Evolutionary conservation across 2,888 invertebrate species (phyloP), one percentile per base, ranked within the genome.

Genomic region (Mycogona germanica): DNA sequence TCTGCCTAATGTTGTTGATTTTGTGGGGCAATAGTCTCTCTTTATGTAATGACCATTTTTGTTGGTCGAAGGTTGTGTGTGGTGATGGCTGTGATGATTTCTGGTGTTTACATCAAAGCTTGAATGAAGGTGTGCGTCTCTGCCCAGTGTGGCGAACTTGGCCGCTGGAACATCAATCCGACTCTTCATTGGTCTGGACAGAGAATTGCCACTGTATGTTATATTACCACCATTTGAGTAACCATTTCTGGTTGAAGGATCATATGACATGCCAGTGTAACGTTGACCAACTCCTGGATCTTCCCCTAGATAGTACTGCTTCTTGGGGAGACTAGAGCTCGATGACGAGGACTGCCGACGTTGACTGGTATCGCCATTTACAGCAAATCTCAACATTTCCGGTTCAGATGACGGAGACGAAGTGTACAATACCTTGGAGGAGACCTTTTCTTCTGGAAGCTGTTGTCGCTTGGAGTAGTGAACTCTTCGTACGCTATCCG

Each of bases 281-380:
- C 53, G 53, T 12, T 25, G 7, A 14, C 53, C 53, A 19, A 47
- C 29, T 4, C 46, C 53, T 1, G 53, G 46, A 19, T 53, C 53
- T 47, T 53, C 53, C 17, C 53, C 53, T 2, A 53, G 44, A 28
- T 45, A 53, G 47, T 53, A 53, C 26, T 53, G 53, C 37, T 47
- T 46, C 47, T 53, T 53, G 21, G 38, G 53, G 19, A 45, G 23
- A n/a, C 21, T 37, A n/a, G 37, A 38, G 9, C 35, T 12, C 3
- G 25, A 28, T 5, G 26, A 23, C 1, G 37, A 25, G 37, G 49
- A 14, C 19, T 21, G 17, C 25, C 12, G 26, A 19, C 28, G 42
- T 1, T 32, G 23, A 42, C 41, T 51, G 21, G 17, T 7, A 6
- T 26, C 9, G 7, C 14, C 7, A 14, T n/a, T 51, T 9, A 25